Base-by-base conservation (phyloP, 2,797 vertebrate species). In the Melopsittacus undulatus region DNA sequence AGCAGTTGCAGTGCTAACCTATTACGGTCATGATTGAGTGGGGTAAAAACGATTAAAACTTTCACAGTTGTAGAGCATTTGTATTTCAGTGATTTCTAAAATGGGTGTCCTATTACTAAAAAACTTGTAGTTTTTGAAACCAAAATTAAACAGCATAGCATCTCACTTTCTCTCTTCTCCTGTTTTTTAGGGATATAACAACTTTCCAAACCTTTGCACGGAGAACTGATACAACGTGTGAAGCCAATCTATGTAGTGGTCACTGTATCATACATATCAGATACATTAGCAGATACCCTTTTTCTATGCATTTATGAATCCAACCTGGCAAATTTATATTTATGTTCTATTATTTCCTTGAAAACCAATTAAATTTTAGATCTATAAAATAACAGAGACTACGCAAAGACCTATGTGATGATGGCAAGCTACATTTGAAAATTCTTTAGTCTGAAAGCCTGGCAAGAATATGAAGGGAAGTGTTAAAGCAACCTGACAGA, bases 401-500 rank as follows among this genome's bases (percentile, higher is more conserved):
- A 51, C 68, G 73, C 36, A 72, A 77, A 95, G 46, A 76, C 38
- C 66, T 87, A 43, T 42, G 67, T 77, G 87, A 90, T 85, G 77
- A 77, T 79, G 59, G 82, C 63, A 82, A 88, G 66, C 92, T 95
- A 66, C 75, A 81, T 79, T 80, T 95, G 82, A 96, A 97, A 96
- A 92, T 72, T 76, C 83, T 92, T 93, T 93, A 94, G 92, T 68
- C 80, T 8, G 49, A 91, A 92, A 97, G 81, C 75, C 83, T 94
- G 79, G 92, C 83, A 85, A 88, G 86, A 94, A 92, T 92, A 88
- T 95, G 88, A 92, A 84, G 46, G 59, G 82, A 97, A 95, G 91
- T 95, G 94, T 90, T 97, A 96, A 97, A 96, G 73, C 91, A 97
- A 96, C 92, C 80, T 96, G 95, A 96, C 97, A 97, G 96, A 97